Evolutionary conservation across 2,797 vertebrate species (phyloP), one percentile per base, ranked within the genome.

Genomic region (Oreortyx pictus): DNA sequence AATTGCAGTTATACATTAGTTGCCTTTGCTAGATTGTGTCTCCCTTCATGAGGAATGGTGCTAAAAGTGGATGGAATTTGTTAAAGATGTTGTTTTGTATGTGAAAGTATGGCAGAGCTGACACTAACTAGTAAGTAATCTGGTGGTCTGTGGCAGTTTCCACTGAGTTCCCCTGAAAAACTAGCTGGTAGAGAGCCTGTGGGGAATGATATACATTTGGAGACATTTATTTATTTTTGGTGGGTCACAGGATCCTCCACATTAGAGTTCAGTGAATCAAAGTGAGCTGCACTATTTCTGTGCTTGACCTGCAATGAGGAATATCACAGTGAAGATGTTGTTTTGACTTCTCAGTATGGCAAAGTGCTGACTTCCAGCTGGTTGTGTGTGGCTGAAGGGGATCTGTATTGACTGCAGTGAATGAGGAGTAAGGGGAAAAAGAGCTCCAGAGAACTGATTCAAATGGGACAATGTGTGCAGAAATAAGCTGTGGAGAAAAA

Each of bases 311-410:
- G 25, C 7, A 16, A 25, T 6, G n/a, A 61, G 33, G 9, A 79
- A 7, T 11, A 27, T 13, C 1, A 1, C 17, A 14, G 17, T 27
- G 59, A 71, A 70, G 54, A 62, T 0, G 7, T 15, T 43, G 43
- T 59, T 66, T 39, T 46, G 20, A 22, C 52, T 79, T 79, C 35
- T 35, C 9, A 14, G 15, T 11, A 46, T 25, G 37, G 19, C 8
- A 18, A 50, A 77, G 61, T 20, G 17, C 4, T 54, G 37, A 8
- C 33, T 84, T 78, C 46, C 37, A 54, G 7, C 6, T 70, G 80
- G 3, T 56, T 78, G 46, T 18, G n/a, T 18, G 39, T 17, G 27
- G 31, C 49, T 72, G 47, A 67, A 59, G 47, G 46, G 13, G 14
- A 80, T 5, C 71, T 73, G 39, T 25, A 6, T 7, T 22, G 14